Evolutionary conservation across 2,113 vertebrate genomes (phyloP).

Genomic region (Caloenas nicobarica): DNA sequence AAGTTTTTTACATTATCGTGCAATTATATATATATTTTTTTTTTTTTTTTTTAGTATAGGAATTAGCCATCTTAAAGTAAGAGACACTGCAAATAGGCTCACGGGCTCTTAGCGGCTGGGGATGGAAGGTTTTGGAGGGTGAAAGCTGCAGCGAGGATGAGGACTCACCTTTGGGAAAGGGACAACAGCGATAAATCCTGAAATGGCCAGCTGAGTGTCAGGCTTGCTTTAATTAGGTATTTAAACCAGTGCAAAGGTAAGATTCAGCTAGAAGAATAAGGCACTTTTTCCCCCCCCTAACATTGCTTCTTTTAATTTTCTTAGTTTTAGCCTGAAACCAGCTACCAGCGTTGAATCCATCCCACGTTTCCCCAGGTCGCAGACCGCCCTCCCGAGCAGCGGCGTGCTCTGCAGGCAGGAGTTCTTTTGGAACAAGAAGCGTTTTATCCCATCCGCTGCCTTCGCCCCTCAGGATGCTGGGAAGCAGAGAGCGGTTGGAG

Average conservation of each 20-base stretch:
- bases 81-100: background rate
- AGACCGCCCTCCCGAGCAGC: background rate
- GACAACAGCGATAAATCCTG: background rate
- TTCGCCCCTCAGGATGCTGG: background rate
- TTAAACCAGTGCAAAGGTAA: background rate
- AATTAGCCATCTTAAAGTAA: background rate
- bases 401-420: background rate
- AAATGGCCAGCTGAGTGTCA: background rate
- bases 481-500: background rate
- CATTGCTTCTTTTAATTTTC: constrained; percentile 11
- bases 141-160: background rate
- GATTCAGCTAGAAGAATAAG: constrained; percentile 1
- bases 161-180: background rate
- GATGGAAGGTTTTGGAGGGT: background rate
- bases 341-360: constrained; percentile 12
- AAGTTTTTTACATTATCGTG: background rate
- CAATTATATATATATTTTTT: no score
- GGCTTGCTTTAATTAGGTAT: background rate
- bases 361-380: background rate
- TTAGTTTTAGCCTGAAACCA: background rate
- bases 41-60: background rate
- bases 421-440: background rate
- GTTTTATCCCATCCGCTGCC: background rate
- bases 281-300: background rate
- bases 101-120: rapidly evolving